Base-by-base conservation (phyloP, 2,888 invertebrate species). In the Protophormia terraenovae region DNA sequence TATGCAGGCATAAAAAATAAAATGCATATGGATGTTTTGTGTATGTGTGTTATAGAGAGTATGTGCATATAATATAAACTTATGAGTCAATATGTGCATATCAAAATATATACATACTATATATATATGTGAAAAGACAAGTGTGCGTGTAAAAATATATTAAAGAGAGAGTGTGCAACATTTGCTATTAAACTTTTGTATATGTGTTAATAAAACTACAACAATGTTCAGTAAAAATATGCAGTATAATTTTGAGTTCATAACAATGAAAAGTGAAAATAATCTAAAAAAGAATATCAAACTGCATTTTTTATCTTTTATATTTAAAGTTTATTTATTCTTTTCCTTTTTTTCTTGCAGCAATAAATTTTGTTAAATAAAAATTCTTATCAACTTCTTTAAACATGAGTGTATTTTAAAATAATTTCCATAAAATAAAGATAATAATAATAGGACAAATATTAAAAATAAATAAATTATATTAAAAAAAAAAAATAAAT, bases 261-360 rank as follows among this genome's bases (percentile, higher is more conserved):
- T 78, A 73, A 83, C 78, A 78, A 78, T 75, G 53, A 78, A 83
- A 83, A 75, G 53, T 73, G 78, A 83, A 83, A 62, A 50, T 66
- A 69, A 27, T 16, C 8, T 24, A 38, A 12, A 67, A 22, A 64
- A 35, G n/a, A n/a, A n/a, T n/a, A n/a, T n/a, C n/a, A n/a, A n/a
- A n/a, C n/a, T n/a, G n/a, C n/a, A n/a, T n/a, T n/a, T n/a, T n/a
- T n/a, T n/a, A n/a, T n/a, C n/a, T n/a, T n/a, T n/a, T n/a, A 35
- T 47, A 53, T 62, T 41, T 71, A 69, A 53, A 82, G 38, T 72
- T 67, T 67, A 67, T 67, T 77, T 77, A n/a, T 45, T 67, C 32
- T 38, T 78, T 69, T 47, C 19, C n/a, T 67, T 58, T 27, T 14
- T 29, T 29, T 27, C 35, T 69, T 47, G 27, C 53, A 72, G 60